A percentile compares a stretch with the other conserved stretches of the same genome.
These are phyloP conservation scores for Nixonia krombeini DNA, from an alignment of 1,140 invertebrate species.

Conservation along the genomic window DNA sequence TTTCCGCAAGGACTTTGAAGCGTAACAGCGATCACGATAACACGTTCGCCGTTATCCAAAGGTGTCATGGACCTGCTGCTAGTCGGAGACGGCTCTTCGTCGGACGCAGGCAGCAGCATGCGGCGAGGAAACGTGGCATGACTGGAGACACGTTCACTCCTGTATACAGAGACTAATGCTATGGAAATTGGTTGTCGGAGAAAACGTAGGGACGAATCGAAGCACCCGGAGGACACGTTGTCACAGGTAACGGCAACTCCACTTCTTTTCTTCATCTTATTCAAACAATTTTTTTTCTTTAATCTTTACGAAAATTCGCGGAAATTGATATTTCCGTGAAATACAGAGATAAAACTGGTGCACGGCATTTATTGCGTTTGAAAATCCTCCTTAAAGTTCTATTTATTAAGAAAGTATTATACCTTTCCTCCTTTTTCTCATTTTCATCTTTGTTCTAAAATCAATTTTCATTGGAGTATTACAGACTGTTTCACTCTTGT, in stretches of 20 bases:
- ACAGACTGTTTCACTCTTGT: too few species aligned
- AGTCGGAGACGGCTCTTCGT: slow-evolving; percentile 24
- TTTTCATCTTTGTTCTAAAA: too few species aligned
- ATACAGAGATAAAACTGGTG: too few species aligned
- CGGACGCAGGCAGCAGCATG: slow-evolving; percentile 15
- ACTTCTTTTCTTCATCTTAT: slow-evolving; percentile 24
- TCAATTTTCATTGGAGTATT: too few species aligned
- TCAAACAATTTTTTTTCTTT: slow-evolving; percentile 17
- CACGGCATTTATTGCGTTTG: too few species aligned
- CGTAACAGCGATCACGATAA: slow-evolving; percentile 42
- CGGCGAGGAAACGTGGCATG: slow-evolving; percentile 25
- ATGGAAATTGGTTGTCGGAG: slow-evolving; percentile 69
- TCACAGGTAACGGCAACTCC: slow-evolving; percentile 22
- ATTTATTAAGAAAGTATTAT: too few species aligned
- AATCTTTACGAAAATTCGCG: slow-evolving; percentile 1
- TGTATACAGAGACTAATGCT: slow-evolving; percentile 60
- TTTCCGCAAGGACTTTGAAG: slow-evolving; percentile 29
- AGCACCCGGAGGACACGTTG: slow-evolving; percentile 32
- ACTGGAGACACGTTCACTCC: slow-evolving; percentile 43
- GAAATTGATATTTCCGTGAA: slow-evolving; percentile 27
- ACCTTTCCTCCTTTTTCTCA: too few species aligned
- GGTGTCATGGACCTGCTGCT: slow-evolving; percentile 39
- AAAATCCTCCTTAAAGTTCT: too few species aligned
- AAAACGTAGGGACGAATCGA: slow-evolving; percentile 57
- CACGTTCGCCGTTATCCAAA: slow-evolving; percentile 32